A percentile compares a stretch with the other conserved stretches of the same genome.
These are phyloP conservation scores for Ibycter americanus DNA, from an alignment of 2,797 vertebrate species.

Conservation along the genomic window DNA sequence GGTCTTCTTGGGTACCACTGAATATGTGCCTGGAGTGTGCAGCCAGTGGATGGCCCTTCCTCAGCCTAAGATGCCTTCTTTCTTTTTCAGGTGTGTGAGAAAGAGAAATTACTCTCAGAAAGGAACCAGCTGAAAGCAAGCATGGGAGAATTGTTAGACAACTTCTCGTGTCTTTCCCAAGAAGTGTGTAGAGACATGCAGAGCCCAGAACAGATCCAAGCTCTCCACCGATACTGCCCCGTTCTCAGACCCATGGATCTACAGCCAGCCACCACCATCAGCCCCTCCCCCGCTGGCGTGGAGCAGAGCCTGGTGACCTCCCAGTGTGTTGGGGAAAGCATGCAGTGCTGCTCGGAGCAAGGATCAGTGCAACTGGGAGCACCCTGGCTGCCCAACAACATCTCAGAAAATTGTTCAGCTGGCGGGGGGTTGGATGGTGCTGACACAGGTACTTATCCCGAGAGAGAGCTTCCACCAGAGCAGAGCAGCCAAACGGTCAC, in stretches of 20 bases:
- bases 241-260: conserved; percentile 87
- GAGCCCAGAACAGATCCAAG: conserved; percentile 96
- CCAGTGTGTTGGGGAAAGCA: conserved; percentile 79
- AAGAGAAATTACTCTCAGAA: conserved; percentile 96
- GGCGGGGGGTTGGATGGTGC: conserved; percentile 73
- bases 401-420: conserved; percentile 77
- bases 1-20: background rate
- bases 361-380: conserved; percentile 70
- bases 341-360: conserved; percentile 79
- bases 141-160: conserved; percentile 98
- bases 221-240: conserved; percentile 94
- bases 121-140: conserved; percentile 97
- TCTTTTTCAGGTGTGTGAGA: conserved; percentile 89
- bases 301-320: conserved; percentile 84
- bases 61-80: background rate
- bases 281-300: conserved; percentile 74
- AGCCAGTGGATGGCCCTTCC: background rate
- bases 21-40: accelerated
- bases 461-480: conserved; percentile 84
- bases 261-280: conserved; percentile 83
- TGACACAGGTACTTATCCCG: conserved; percentile 80
- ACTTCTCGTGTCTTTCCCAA: conserved; percentile 97
- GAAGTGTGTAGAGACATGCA: conserved; percentile 97
- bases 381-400: conserved; percentile 80
- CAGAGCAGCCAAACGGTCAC: conserved; percentile 94